A percentile compares a stretch with the other conserved stretches of the same genome.
Conservation (phyloP, 2,888 invertebrate genomes). For the Osmoderma eremita region DNA sequence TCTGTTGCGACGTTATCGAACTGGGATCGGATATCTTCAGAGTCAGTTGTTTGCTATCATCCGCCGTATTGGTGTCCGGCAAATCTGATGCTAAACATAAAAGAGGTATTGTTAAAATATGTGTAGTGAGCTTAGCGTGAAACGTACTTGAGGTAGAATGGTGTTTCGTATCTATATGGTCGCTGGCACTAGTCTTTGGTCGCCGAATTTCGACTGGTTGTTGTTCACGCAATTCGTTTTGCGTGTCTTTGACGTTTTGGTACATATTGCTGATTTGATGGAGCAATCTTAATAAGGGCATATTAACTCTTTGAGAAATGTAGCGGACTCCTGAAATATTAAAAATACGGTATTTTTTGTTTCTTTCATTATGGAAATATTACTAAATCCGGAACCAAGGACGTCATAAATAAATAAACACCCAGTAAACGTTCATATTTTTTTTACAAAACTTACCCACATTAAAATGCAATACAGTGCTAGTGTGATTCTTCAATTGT, state of each 20-base stretch:
- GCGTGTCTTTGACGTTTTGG: slow-evolving; percentile 95
- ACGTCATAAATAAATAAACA: neutral
- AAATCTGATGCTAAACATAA: slow-evolving; percentile 68
- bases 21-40: slow-evolving; percentile 62
- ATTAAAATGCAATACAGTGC: slow-evolving; percentile 90
- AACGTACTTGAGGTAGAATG: slow-evolving; percentile 70
- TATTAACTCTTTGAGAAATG: slow-evolving; percentile 96
- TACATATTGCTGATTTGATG: slow-evolving; percentile 99
- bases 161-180: slow-evolving; percentile 67
- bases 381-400: neutral
- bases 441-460: slow-evolving; percentile 55
- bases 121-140: too few relatives aligned
- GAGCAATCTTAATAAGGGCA: slow-evolving; percentile 89
- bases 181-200: slow-evolving; percentile 61
- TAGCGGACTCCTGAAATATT: slow-evolving; percentile 79
- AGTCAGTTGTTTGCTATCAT: slow-evolving; percentile 63
- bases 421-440: too few relatives aligned
- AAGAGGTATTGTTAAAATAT: neutral
- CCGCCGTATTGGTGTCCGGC: slow-evolving; percentile 69
- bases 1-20: slow-evolving; percentile 58
- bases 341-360: neutral
- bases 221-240: slow-evolving; percentile 86
- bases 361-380: neutral
- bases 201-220: slow-evolving; percentile 64
- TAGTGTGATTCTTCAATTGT: slow-evolving; percentile 90